A percentile compares a stretch with the other conserved stretches of the same genome.
phyloP scores from a whole-genome alignment of 2,113 vertebrate genomes.

The Danionella cerebrum region DNA sequence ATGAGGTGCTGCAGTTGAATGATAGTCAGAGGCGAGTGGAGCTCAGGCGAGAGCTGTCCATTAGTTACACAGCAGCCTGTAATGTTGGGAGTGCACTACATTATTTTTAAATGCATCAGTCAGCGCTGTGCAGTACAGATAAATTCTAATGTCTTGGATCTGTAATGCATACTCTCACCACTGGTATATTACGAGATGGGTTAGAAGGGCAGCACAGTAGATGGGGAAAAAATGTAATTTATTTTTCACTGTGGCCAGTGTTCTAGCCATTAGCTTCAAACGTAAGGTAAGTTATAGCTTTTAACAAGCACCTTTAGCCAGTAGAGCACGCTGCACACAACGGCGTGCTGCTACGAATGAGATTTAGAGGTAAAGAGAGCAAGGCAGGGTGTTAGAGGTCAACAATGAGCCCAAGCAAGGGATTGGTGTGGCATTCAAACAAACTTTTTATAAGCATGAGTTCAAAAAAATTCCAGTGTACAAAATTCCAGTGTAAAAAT shows the following conservation, averaged over 20 bases:
- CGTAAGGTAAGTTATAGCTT: constrained; percentile 72
- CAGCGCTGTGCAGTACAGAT: constrained; percentile 76
- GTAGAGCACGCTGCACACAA: constrained; percentile 61
- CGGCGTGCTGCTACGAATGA: constrained; percentile 24
- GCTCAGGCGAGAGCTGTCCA: constrained; percentile 86
- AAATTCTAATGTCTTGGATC: constrained; percentile 89
- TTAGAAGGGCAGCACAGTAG: constrained; percentile 76
- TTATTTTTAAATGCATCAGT: constrained; percentile 98
- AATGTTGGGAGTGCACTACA: constrained; percentile 86
- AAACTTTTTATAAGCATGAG: constrained; percentile 8
- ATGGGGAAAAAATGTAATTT: constrained; percentile 61
- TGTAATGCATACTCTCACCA: constrained; percentile 82
- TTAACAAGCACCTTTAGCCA: constrained; percentile 70
- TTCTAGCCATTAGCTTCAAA: constrained; percentile 78
- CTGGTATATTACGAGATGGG: constrained; percentile 86
- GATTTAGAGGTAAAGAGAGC: constrained; percentile 28
- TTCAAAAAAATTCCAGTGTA: neutral
- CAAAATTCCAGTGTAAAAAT: too few relatives aligned
- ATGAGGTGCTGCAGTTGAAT: constrained; percentile 80
- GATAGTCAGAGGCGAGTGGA: constrained; percentile 86
- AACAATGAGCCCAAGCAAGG: constrained; percentile 10
- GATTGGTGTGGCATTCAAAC: constrained; percentile 24
- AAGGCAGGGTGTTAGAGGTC: constrained; percentile 31
- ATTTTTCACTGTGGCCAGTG: constrained; percentile 73
- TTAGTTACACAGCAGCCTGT: constrained; percentile 83